Conservation (phyloP, 2,888 invertebrate species). For the Ophioninae sp. region DNA sequence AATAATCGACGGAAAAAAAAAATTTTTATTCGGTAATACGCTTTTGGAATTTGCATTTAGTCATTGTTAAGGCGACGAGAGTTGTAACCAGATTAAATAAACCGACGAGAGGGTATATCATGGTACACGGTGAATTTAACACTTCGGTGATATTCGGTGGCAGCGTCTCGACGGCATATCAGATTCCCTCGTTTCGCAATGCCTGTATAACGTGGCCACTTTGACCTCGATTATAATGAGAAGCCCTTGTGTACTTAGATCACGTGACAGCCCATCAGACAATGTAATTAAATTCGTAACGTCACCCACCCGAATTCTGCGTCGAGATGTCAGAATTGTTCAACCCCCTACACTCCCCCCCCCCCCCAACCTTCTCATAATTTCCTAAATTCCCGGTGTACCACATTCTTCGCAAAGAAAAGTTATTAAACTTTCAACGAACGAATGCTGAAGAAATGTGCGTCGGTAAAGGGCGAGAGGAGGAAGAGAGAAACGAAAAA, state of each 20-base stretch:
- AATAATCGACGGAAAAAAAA: not conserved
- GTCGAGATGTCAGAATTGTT: constrained; percentile 10
- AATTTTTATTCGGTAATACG: not conserved
- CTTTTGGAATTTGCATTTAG: not conserved
- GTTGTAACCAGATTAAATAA: not conserved
- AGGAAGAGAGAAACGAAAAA: constrained; percentile 9
- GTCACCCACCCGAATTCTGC: not conserved
- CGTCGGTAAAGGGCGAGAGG: too few relatives aligned
- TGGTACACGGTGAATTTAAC: not conserved
- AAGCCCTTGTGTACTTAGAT: not conserved
- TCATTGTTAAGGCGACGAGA: not conserved
- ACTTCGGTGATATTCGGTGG: not conserved
- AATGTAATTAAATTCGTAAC: constrained; percentile 3
- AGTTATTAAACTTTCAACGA: constrained; percentile 26
- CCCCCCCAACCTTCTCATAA: not conserved
- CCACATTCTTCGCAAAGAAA: constrained; percentile 19
- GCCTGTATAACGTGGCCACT: not conserved
- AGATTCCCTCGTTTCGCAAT: not conserved
- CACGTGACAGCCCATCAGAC: not conserved
- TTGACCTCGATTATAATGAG: constrained; percentile 11
- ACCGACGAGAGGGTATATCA: not conserved
- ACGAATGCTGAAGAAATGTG: constrained; percentile 39
- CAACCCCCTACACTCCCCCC: too few relatives aligned
- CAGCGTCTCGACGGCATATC: constrained; percentile 5
- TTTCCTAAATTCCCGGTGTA: not conserved